Evolutionary conservation across 2,888 invertebrate genomes (phyloP).

Genomic region (Dicyrtomina minuta): DNA sequence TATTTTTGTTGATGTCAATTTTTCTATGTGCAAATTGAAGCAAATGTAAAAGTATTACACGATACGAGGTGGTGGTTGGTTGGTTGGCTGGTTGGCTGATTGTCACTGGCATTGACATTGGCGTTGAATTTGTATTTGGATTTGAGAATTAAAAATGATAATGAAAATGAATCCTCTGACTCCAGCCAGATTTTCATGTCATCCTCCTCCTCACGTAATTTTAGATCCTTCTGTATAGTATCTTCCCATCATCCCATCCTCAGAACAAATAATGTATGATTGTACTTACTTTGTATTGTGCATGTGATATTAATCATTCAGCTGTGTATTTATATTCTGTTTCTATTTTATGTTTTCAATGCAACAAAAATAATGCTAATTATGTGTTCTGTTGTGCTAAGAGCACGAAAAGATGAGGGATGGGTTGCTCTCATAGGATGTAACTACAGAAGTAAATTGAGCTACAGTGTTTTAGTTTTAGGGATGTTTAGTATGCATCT

Average conservation of each 20-base stretch:
- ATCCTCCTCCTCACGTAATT: neutral
- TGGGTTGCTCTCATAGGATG: too few species aligned
- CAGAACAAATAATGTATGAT: neutral
- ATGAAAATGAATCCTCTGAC: constrained; percentile 1
- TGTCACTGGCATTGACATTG: too few species aligned
- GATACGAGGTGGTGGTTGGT: too few species aligned
- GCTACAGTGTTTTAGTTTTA: too few species aligned
- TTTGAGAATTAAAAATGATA: neutral
- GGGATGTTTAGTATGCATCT: too few species aligned
- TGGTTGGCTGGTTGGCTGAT: neutral
- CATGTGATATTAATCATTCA: too few species aligned
- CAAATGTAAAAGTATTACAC: too few species aligned
- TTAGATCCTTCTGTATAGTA: neutral
- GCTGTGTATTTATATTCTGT: neutral
- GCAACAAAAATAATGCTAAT: constrained; percentile 26
- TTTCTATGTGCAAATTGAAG: neutral
- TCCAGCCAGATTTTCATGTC: too few species aligned
- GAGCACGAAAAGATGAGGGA: neutral
- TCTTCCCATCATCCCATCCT: neutral
- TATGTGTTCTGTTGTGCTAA: constrained; percentile 15
- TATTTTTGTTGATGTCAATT: constrained; percentile 3
- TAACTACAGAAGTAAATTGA: too few species aligned
- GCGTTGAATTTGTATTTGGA: too few species aligned
- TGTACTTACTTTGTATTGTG: too few species aligned
- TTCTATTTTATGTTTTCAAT: neutral